Conservation (phyloP, 1,140 invertebrate genomes). For the Wiebesia pumilae region DNA sequence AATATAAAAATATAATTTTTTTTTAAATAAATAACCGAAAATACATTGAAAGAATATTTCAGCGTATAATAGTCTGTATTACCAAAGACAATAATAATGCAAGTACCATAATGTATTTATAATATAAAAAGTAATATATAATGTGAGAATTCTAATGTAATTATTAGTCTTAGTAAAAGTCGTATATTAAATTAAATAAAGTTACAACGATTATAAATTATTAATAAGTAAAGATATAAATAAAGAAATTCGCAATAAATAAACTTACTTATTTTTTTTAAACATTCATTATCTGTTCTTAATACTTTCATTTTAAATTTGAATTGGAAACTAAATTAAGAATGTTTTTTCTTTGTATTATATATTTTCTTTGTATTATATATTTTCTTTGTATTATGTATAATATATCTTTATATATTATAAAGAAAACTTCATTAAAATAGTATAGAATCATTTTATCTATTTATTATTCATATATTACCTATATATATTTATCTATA, state of each 20-base stretch:
- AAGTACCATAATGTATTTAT: background rate
- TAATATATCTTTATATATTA: too few species aligned
- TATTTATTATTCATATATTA: too few species aligned
- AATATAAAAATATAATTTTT: too few species aligned
- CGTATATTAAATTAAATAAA: background rate
- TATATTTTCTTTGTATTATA: too few species aligned
- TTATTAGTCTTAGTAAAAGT: background rate
- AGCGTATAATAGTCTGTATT: background rate
- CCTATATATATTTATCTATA: too few species aligned
- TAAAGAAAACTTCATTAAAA: too few species aligned
- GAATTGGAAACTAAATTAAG: too few species aligned
- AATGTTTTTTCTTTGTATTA: too few species aligned
- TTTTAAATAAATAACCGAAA: background rate
- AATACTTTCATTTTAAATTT: background rate
- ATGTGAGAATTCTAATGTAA: background rate
- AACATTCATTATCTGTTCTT: background rate
- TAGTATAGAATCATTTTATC: too few species aligned
- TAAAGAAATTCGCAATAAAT: background rate
- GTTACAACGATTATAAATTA: background rate
- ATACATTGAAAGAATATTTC: background rate
- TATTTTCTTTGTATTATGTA: too few species aligned
- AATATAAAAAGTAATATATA: background rate
- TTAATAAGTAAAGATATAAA: background rate
- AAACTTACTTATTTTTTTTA: too few species aligned
- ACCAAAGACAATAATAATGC: constrained; percentile 17